Conservation (phyloP, 2,888 invertebrate genomes). For the Tetramorium bicarinatum region DNA sequence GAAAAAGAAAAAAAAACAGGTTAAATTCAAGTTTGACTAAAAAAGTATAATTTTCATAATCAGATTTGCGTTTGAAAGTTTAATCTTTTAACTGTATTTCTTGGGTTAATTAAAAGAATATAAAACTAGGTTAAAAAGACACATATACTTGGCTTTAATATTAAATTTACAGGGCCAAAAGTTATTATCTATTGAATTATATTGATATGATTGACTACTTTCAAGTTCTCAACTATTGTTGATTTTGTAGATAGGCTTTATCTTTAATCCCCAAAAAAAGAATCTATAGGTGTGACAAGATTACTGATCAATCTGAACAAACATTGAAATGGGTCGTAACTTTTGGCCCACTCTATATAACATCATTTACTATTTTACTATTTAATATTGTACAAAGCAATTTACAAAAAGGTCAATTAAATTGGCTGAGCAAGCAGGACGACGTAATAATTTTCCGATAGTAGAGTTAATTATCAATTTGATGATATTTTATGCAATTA, state of each 20-base stretch:
- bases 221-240: too few relatives aligned
- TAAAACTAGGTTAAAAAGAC: neutral
- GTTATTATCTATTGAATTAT: too few relatives aligned
- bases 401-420: neutral
- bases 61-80: neutral
- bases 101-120: neutral
- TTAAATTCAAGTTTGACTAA: neutral
- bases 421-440: neutral
- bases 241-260: too few relatives aligned
- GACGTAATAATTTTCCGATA: conserved; percentile 13
- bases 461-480: conserved; percentile 11
- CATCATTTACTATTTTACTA: neutral
- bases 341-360: too few relatives aligned
- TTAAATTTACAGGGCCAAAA: too few relatives aligned
- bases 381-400: conserved; percentile 13
- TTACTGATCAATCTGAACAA: too few relatives aligned
- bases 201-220: too few relatives aligned
- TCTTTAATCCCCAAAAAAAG: too few relatives aligned
- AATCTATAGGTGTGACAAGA: too few relatives aligned
- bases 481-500: conserved; percentile 29
- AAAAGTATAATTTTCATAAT: neutral
- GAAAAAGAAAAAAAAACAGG: neutral
- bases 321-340: too few relatives aligned
- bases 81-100: neutral
- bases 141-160: neutral